Evolutionary conservation across 2,888 invertebrate species (phyloP).

Genomic region (Heteropelma amictum): DNA sequence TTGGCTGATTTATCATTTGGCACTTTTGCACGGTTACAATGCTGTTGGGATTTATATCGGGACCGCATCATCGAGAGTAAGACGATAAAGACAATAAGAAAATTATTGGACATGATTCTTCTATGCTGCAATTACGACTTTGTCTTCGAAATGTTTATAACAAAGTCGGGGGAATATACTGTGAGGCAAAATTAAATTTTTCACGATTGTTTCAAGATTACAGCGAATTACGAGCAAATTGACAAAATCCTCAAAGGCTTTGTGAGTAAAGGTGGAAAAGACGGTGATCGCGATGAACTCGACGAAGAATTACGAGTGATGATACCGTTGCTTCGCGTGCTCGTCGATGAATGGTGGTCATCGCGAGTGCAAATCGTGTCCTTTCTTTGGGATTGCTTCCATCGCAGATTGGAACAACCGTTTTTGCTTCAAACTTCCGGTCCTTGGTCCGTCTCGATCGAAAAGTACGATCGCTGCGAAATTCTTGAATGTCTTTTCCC

Average conservation of each 20-base stretch:
- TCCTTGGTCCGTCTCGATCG: conserved; percentile 75
- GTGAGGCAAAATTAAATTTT: background rate
- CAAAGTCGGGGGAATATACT: background rate
- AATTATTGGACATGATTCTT: background rate
- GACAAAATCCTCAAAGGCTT: conserved; percentile 78
- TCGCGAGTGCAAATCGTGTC: conserved; percentile 77
- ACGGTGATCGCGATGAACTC: conserved; percentile 73
- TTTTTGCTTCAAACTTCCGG: conserved; percentile 79
- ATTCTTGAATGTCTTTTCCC: background rate
- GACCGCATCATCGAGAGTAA: conserved; percentile 66
- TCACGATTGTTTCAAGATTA: conserved; percentile 56
- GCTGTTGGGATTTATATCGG: conserved; percentile 74
- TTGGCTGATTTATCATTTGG: conserved; percentile 79
- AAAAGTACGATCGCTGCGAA: conserved; percentile 75
- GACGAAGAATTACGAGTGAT: conserved; percentile 79
- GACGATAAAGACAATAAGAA: background rate
- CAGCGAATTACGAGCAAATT: conserved; percentile 77
- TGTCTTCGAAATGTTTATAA: conserved; percentile 30
- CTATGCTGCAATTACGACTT: background rate
- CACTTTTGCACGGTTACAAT: conserved; percentile 76
- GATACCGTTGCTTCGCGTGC: conserved; percentile 76
- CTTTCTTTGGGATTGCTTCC: conserved; percentile 81
- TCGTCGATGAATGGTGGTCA: conserved; percentile 78
- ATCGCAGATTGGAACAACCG: conserved; percentile 80
- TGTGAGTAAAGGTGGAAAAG: conserved; percentile 74